These are phyloP conservation scores for Hapalemur alaotrensis DNA, from an alignment of 2,797 vertebrate genomes.

Conservation along the genomic window DNA sequence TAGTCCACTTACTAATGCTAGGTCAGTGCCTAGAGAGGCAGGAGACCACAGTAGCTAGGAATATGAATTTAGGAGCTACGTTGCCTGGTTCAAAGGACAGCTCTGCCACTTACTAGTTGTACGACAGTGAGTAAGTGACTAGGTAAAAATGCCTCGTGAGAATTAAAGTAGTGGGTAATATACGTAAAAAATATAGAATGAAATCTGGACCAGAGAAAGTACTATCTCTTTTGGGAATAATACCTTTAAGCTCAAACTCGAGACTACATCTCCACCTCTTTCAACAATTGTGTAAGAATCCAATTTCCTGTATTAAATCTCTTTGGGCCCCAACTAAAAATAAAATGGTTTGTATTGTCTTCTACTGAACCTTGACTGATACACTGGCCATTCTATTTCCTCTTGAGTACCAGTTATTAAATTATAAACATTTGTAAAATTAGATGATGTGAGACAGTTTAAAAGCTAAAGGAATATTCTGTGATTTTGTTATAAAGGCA, in stretches of 20 bases:
- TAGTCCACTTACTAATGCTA: background rate
- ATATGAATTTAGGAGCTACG: background rate
- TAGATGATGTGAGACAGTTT: background rate
- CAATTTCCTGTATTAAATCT: background rate
- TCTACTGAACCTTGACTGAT: background rate
- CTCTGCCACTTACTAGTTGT: background rate
- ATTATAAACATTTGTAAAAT: slow-evolving; percentile 18
- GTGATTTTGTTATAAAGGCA: background rate
- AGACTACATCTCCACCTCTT: background rate
- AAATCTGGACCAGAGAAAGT: background rate
- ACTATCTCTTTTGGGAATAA: background rate
- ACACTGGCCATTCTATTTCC: background rate
- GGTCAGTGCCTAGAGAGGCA: background rate
- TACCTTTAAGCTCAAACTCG: background rate
- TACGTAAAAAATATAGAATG: background rate
- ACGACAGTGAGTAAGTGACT: background rate
- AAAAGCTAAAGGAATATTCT: background rate
- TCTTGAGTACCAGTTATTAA: background rate
- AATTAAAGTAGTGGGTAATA: background rate
- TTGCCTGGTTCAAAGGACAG: background rate
- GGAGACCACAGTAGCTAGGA: background rate
- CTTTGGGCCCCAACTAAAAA: slow-evolving; percentile 14
- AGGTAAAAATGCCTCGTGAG: background rate
- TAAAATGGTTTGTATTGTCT: background rate
- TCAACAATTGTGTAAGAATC: background rate